Conservation (phyloP, 2,113 vertebrate species). For the Nothocercus nigrocapillus region DNA sequence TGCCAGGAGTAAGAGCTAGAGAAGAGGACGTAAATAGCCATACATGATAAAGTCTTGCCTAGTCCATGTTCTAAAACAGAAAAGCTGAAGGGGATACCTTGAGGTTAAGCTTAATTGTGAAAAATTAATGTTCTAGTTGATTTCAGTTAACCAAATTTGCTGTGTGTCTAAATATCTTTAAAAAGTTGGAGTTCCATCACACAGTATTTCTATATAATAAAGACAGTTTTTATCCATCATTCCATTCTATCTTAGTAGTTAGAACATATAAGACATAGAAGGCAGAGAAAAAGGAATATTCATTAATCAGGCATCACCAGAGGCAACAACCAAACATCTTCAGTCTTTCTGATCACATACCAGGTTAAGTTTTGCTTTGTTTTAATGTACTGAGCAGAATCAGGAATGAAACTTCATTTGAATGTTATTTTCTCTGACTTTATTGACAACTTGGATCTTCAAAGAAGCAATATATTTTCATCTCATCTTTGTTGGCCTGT, state of each 20-base stretch:
- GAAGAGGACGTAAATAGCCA: background rate
- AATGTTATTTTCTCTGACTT: conserved; percentile 1
- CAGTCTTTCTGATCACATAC: background rate
- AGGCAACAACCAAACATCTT: background rate
- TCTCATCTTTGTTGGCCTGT: background rate
- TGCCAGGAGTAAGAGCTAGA: background rate
- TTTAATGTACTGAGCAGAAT: conserved; percentile 5
- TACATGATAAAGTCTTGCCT: background rate
- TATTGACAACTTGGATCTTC: background rate
- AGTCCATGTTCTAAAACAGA: background rate
- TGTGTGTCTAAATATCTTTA: background rate
- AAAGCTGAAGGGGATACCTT: background rate
- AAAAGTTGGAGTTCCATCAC: background rate
- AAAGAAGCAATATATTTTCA: background rate
- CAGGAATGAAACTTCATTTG: conserved; percentile 37
- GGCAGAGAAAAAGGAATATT: background rate
- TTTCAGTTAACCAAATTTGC: background rate
- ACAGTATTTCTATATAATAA: background rate
- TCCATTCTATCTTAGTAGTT: background rate
- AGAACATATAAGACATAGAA: background rate
- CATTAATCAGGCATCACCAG: background rate
- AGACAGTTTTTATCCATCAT: background rate
- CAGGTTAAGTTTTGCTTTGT: background rate
- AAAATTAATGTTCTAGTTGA: background rate
- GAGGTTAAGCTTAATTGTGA: accelerated